These are phyloP conservation scores for Cynodonichthys magdalenae DNA, from an alignment of 2,797 vertebrate species.

Conservation along the genomic window DNA sequence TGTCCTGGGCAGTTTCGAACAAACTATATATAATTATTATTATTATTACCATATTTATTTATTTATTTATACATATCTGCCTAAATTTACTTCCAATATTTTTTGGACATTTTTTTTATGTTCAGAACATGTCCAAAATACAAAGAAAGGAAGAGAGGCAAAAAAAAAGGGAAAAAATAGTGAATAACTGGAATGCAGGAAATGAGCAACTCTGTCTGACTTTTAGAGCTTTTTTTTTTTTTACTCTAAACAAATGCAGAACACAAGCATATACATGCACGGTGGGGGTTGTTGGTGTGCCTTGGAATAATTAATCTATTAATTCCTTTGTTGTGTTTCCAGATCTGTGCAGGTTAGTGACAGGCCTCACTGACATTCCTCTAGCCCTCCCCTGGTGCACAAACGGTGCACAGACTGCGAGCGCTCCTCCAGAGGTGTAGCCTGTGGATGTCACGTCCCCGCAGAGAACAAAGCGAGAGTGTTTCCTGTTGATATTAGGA, in stretches of 20 bases:
- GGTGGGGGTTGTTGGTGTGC: neutral
- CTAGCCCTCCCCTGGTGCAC: slow-evolving; percentile 7
- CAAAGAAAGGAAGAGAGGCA: slow-evolving; percentile 9
- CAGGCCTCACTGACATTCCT: slow-evolving; percentile 50
- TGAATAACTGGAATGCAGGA: slow-evolving; percentile 42
- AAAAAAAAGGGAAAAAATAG: slow-evolving; percentile 30
- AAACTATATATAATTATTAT: too few relatives aligned
- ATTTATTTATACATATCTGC: too few relatives aligned
- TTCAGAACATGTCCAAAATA: slow-evolving; percentile 2
- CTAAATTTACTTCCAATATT: too few relatives aligned
- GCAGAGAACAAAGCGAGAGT: slow-evolving; percentile 53
- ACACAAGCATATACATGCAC: slow-evolving; percentile 7
- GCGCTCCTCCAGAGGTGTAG: slow-evolving; percentile 37
- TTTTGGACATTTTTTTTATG: neutral
- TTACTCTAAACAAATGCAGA: neutral
- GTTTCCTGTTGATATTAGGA: slow-evolving; percentile 73
- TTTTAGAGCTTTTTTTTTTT: neutral
- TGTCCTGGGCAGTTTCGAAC: too few relatives aligned
- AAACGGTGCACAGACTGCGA: neutral
- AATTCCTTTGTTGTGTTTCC: slow-evolving; percentile 41
- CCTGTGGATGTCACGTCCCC: slow-evolving; percentile 69
- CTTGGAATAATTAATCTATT: slow-evolving; percentile 27
- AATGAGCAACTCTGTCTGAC: slow-evolving; percentile 20
- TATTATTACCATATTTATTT: too few relatives aligned
- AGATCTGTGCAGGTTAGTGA: slow-evolving; percentile 43